Percentiles rank a stretch among this genome's conserved stretches.
Evolutionary conservation across 2,888 invertebrate genomes (phyloP).

Genomic region (Caenorhabditis zanzibari): DNA sequence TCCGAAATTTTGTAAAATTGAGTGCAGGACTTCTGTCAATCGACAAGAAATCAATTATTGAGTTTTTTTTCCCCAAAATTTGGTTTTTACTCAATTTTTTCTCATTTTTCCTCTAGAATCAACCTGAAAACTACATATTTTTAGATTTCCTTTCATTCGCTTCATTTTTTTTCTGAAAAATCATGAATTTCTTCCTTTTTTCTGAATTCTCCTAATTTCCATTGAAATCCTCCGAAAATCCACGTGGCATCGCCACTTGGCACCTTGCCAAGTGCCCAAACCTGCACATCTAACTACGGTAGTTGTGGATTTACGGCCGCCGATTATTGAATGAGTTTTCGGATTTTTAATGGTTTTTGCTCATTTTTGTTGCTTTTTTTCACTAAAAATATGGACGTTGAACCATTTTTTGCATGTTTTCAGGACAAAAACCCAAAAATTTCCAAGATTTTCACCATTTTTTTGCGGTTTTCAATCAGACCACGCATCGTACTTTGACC

Average conservation of each 20-base stretch:
- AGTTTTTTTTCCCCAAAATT: too few relatives aligned
- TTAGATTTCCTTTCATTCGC: neutral
- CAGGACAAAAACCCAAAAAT: too few relatives aligned
- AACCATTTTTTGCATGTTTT: too few relatives aligned
- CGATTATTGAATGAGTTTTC: neutral
- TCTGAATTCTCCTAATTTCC: neutral
- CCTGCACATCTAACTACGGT: slow-evolving; percentile 1
- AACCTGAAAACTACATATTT: too few relatives aligned
- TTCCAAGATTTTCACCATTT: too few relatives aligned
- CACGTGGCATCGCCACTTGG: neutral
- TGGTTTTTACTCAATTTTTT: neutral
- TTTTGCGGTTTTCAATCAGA: neutral
- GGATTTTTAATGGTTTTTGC: neutral
- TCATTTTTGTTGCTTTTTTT: too few relatives aligned
- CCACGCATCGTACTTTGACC: slow-evolving; percentile 35
- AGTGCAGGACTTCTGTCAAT: too few relatives aligned
- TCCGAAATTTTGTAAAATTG: too few relatives aligned
- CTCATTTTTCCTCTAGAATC: neutral
- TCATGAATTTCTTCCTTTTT: neutral
- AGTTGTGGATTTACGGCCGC: neutral
- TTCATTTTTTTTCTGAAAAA: neutral
- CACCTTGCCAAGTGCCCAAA: neutral
- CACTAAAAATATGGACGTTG: too few relatives aligned
- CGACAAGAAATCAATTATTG: too few relatives aligned
- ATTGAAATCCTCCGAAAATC: neutral